Evolutionary conservation across 2,888 invertebrate genomes (phyloP).

Genomic region (Darwinula stevensoni): DNA sequence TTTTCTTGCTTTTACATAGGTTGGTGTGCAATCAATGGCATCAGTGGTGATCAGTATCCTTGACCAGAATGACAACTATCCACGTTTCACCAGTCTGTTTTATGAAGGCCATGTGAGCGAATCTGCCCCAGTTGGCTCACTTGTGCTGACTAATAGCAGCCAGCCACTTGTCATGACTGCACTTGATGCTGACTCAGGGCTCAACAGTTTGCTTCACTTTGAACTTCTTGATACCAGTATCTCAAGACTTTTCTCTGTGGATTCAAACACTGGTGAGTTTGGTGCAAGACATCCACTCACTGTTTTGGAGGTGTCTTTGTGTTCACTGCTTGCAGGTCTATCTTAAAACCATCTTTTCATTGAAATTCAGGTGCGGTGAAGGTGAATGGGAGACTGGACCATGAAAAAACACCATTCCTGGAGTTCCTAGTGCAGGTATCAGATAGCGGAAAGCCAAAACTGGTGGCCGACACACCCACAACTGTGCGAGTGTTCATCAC

Average conservation of each 20-base stretch:
- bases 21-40: conserved; percentile 32
- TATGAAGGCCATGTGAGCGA: conserved; percentile 47
- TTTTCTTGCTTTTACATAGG: conserved; percentile 16
- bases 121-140: conserved; percentile 34
- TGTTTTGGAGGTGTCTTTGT: no score
- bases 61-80: conserved; percentile 62
- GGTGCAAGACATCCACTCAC: neutral
- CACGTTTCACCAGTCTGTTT: conserved; percentile 30
- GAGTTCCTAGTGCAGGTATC: conserved; percentile 55
- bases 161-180: conserved; percentile 56
- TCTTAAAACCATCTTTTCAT: conserved; percentile 4
- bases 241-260: conserved; percentile 47
- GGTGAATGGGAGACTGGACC: conserved; percentile 24
- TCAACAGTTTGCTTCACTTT: conserved; percentile 53
- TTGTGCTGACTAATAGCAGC: conserved; percentile 33
- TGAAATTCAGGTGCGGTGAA: conserved; percentile 37
- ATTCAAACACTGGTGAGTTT: conserved; percentile 33
- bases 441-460: conserved; percentile 50
- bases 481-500: conserved; percentile 39
- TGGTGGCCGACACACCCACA: conserved; percentile 46
- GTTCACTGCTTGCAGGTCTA: no score
- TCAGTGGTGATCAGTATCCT: conserved; percentile 51
- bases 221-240: conserved; percentile 51
- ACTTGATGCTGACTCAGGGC: conserved; percentile 52
- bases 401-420: conserved; percentile 35